These are phyloP conservation scores for Cochlearius cochlearius DNA, from an alignment of 2,113 vertebrate genomes.

Conservation along the genomic window DNA sequence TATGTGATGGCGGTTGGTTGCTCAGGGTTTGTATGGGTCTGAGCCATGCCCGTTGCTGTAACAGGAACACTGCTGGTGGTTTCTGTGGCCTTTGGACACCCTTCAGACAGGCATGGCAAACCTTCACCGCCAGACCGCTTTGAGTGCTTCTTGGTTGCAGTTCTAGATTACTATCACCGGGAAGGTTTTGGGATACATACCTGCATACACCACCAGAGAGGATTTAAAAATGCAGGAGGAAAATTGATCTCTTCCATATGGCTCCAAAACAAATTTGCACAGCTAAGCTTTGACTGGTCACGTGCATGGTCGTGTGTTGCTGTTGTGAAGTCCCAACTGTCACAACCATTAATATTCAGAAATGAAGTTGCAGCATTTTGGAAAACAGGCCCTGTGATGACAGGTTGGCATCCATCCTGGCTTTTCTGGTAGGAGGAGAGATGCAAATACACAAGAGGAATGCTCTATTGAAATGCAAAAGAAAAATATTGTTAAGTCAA, in stretches of 20 bases:
- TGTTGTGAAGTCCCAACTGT: background rate
- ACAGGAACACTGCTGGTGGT: background rate
- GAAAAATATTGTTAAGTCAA: background rate
- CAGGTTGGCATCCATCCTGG: background rate
- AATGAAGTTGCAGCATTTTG: background rate
- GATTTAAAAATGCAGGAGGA: background rate
- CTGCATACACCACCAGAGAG: background rate
- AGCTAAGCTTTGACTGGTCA: background rate
- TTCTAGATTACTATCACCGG: background rate
- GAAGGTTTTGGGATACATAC: background rate
- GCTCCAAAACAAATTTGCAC: background rate
- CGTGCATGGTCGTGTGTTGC: fast-evolving
- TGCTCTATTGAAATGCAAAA: background rate
- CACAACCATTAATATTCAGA: background rate
- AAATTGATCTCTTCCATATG: background rate
- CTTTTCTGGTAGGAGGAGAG: background rate
- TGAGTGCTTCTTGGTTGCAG: background rate
- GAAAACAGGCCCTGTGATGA: background rate
- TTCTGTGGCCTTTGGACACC: background rate
- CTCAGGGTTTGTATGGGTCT: background rate
- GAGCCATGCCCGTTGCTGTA: background rate
- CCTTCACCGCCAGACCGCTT: background rate
- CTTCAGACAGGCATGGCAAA: background rate
- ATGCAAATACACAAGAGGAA: background rate
- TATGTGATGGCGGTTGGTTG: background rate